Evolutionary conservation across 2,797 vertebrate genomes (phyloP), one percentile per base, ranked within the genome.

Genomic region (Oreonectes daqikongensis): DNA sequence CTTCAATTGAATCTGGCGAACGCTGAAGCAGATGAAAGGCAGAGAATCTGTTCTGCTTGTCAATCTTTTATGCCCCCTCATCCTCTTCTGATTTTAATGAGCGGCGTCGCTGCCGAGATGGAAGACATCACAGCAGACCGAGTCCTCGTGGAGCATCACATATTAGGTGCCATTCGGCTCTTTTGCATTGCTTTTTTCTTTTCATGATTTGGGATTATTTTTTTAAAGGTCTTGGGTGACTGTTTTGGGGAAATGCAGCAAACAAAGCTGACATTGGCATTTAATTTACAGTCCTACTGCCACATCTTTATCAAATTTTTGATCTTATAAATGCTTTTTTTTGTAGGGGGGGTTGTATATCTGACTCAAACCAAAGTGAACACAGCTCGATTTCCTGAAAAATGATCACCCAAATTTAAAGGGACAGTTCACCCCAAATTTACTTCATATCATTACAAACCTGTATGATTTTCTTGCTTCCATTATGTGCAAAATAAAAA

Each of bases 41-140:
- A 18, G 44, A 24, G 59, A 77, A 63, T 77, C 55, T 69, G 75
- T 69, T 77, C 66, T 78, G 77, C 50, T 72, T 77, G 75, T 77
- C 75, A 77, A 69, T 77, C 75, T 77, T 55, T 63, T 67, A 28
- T 69, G 67, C 66, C 57, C 66, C 42, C 66, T 69, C 75, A 63
- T 69, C 75, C 66, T 77, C 44, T 52, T 61, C 57, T 63, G 65
- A 44, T 77, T 77, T 77, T 77, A 77, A 77, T 77, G 75, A 78
- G 70, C 48, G 4, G 17, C 18, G 26, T 55, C 18, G 60, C 60
- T 65, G 50, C 35, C 5, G 52, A 65, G 60, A 65, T 9, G 48
- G 60, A 12, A 30, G 3, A 2, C 38, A 50, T 61, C 42, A 26
- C 15, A 20, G 57, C 20, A 57, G 65, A 40, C 65, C 52, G 30